A percentile compares a stretch with the other conserved stretches of the same genome.
Evolutionary conservation across 1,140 invertebrate genomes (phyloP).

Genomic region (Pissodes strobi): DNA sequence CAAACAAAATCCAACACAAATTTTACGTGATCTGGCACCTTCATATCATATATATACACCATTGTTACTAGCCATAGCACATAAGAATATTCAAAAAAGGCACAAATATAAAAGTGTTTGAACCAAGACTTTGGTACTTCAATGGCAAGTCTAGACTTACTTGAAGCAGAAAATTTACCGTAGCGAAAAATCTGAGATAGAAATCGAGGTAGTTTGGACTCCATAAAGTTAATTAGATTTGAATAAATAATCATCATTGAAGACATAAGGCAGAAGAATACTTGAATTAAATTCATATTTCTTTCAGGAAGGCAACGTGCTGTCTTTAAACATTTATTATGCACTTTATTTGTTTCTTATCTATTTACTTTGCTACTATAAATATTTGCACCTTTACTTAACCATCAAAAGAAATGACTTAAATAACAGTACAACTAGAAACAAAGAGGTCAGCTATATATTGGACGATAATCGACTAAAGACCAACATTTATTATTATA

Average conservation of each 20-base stretch:
- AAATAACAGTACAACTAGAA: too few species aligned
- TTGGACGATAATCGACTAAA: too few species aligned
- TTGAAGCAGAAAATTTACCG: constrained; percentile 68
- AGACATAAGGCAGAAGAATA: constrained; percentile 40
- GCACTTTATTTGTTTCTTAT: too few species aligned
- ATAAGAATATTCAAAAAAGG: constrained; percentile 58
- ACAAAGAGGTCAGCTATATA: too few species aligned
- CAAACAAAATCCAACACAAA: constrained; percentile 59
- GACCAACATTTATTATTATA: too few species aligned
- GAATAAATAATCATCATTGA: constrained; percentile 59
- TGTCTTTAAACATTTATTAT: too few species aligned
- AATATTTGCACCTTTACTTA: too few species aligned
- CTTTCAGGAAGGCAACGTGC: too few species aligned
- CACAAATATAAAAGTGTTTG: constrained; percentile 74
- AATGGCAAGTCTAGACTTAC: constrained; percentile 57
- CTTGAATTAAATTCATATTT: constrained; percentile 43
- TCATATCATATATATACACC: constrained; percentile 57
- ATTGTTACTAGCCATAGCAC: constrained; percentile 58
- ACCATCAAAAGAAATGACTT: too few species aligned
- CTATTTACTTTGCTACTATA: too few species aligned
- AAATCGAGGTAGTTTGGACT: constrained; percentile 65
- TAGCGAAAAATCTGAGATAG: constrained; percentile 67
- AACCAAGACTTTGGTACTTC: constrained; percentile 78
- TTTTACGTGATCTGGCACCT: constrained; percentile 58
- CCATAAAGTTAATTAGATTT: constrained; percentile 64